Evolutionary conservation across 2,888 invertebrate genomes (phyloP), one percentile per base, ranked within the genome.

Genomic region (Furcula furcula): DNA sequence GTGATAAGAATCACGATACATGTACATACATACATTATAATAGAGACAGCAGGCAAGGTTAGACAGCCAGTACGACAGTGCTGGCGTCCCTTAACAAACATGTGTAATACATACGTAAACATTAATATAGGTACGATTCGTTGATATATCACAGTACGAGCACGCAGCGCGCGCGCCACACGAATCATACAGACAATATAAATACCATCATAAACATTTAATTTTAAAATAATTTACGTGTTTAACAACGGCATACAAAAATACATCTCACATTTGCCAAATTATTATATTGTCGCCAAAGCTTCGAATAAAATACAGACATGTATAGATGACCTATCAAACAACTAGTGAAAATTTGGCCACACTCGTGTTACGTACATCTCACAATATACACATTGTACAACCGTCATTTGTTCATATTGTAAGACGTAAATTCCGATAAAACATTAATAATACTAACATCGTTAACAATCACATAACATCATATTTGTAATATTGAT

Each of bases 291-390:
- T 14, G 2, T 10, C 14, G 7, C 13, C 14, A 26, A 26, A 26
- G 14, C 26, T 26, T 5, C n/a, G 23, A 31, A 7, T 35, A 23
- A 14, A 32, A 29, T 37, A 31, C 13, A 35, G 32, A 29, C 14
- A 29, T 25, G 13, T 29, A 33, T 27, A 26, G 19, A 32, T 22
- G n/a, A n/a, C n/a, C n/a, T 7, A 22, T 19, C 47, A 36, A 45
- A 27, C 29, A 32, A 62, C 77, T 79, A 76, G 52, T 43, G 13
- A 75, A 75, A 76, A 80, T 80, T 80, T 80, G 80, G 80, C 80
- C 73, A 70, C 76, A 53, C 30, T 51, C 36, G 46, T 50, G 34
- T 45, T 46, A 36, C 37, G 41, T 36, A 35, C 36, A 40, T 15
- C 4, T 4, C 39, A 40, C 34, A 46, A 40, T 36, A 44, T 37